Conservation (phyloP, 2,888 invertebrate genomes). For the Andrena praecox region DNA sequence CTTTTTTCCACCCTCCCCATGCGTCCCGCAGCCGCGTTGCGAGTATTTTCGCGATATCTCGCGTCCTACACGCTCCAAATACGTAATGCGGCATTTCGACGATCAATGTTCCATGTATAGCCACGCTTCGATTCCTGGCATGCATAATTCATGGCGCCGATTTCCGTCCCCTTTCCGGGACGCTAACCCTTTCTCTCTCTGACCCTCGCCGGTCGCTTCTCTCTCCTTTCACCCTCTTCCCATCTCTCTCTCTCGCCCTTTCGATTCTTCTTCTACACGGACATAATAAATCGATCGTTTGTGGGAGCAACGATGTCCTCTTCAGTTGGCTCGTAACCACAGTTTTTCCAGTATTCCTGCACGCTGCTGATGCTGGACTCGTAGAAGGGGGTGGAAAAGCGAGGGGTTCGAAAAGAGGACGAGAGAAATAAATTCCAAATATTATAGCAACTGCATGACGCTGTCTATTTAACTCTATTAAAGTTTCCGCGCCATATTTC, state of each 20-base stretch:
- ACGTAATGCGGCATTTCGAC: constrained; percentile 73
- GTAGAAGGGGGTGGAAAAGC: too few species aligned
- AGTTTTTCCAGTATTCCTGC: background rate
- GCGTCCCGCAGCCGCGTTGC: constrained; percentile 10
- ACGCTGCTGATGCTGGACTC: too few species aligned
- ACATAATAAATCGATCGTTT: constrained; percentile 25
- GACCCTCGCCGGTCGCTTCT: background rate
- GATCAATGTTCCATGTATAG: constrained; percentile 68
- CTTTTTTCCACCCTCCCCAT: background rate
- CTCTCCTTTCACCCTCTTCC: too few species aligned
- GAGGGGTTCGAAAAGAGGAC: too few species aligned
- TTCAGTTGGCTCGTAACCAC: background rate
- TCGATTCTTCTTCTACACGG: background rate
- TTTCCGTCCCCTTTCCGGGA: constrained; percentile 61
- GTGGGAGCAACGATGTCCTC: constrained; percentile 6
- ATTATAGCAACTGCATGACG: too few species aligned
- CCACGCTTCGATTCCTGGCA: constrained; percentile 70
- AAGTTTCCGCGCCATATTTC: too few species aligned
- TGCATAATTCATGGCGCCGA: constrained; percentile 75
- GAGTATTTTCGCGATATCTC: constrained; percentile 61
- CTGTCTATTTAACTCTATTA: too few species aligned
- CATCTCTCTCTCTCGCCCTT: background rate
- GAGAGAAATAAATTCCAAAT: too few species aligned
- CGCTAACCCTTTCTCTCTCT: constrained; percentile 13
- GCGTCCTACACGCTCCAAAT: constrained; percentile 60